These are phyloP conservation scores for Cheirogaleus medius DNA, from an alignment of 2,113 vertebrate genomes.

Conservation along the genomic window DNA sequence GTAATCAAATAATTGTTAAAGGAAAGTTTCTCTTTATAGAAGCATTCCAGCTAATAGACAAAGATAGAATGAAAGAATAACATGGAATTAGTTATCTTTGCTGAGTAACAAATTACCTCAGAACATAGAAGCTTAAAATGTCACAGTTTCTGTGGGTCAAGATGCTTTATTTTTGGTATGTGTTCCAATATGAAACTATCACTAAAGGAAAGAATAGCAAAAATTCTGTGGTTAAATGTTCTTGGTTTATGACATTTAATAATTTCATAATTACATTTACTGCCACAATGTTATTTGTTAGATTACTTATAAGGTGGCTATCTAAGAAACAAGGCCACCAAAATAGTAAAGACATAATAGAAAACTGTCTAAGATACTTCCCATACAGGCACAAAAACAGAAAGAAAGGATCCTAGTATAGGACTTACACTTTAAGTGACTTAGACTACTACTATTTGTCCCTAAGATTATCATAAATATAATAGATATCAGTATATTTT, in stretches of 20 bases:
- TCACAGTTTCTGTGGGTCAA: not conserved
- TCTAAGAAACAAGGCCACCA: not conserved
- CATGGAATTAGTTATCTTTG: not conserved
- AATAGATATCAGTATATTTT: not conserved
- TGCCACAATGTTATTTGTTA: not conserved
- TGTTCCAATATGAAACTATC: not conserved
- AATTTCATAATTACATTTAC: not conserved
- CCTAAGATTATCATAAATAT: not conserved
- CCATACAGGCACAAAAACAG: not conserved
- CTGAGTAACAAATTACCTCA: not conserved
- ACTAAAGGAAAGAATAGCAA: not conserved
- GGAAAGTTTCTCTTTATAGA: slow-evolving; percentile 15
- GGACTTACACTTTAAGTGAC: not conserved
- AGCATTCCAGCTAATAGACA: not conserved
- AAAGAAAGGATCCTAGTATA: not conserved
- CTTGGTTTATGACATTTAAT: not conserved
- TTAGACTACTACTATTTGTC: not conserved
- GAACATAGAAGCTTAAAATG: not conserved
- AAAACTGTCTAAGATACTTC: not conserved
- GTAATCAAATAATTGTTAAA: not conserved
- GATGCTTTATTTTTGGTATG: not conserved
- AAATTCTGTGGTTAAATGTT: not conserved
- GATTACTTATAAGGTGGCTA: not conserved
- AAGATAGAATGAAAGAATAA: not conserved
- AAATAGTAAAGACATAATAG: not conserved